Conservation (phyloP, 1,140 invertebrate species). For the Teleopsis dalmanni region DNA sequence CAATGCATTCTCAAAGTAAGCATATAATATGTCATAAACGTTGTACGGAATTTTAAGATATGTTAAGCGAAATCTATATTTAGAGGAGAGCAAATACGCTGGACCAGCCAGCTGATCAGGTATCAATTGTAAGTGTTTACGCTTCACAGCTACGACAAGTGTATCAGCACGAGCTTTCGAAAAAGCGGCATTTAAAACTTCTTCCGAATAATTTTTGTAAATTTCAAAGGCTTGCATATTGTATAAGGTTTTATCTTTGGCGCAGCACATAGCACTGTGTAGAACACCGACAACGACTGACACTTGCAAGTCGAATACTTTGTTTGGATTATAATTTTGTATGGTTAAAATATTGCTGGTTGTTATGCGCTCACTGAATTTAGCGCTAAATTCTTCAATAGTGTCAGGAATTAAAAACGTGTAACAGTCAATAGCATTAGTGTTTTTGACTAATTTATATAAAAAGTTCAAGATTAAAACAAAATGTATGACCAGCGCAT, state of each 20-base stretch:
- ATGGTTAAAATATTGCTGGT: constrained; percentile 25
- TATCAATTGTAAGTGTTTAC: constrained; percentile 21
- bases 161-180: constrained; percentile 50
- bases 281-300: constrained; percentile 49
- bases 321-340: constrained; percentile 41
- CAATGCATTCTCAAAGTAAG: constrained; percentile 4
- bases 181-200: constrained; percentile 52
- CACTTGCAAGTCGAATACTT: constrained; percentile 47
- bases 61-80: constrained; percentile 28
- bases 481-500: constrained; percentile 28
- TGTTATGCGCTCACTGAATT: constrained; percentile 17
- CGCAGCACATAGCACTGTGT: constrained; percentile 56
- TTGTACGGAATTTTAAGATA: constrained; percentile 25
- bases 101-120: constrained; percentile 26
- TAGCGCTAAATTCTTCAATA: constrained; percentile 22
- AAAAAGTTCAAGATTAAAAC: constrained; percentile 24
- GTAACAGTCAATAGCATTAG: constrained; percentile 11
- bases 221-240: constrained; percentile 61
- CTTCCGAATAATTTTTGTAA: constrained; percentile 63
- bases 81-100: constrained; percentile 29
- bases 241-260: constrained; percentile 54
- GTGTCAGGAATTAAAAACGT: constrained; percentile 25
- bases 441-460: constrained; percentile 19
- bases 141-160: constrained; percentile 47
- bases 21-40: constrained; percentile 23